Base-by-base conservation (phyloP, 2,113 vertebrate genomes). In the Chionodraco myersi region DNA sequence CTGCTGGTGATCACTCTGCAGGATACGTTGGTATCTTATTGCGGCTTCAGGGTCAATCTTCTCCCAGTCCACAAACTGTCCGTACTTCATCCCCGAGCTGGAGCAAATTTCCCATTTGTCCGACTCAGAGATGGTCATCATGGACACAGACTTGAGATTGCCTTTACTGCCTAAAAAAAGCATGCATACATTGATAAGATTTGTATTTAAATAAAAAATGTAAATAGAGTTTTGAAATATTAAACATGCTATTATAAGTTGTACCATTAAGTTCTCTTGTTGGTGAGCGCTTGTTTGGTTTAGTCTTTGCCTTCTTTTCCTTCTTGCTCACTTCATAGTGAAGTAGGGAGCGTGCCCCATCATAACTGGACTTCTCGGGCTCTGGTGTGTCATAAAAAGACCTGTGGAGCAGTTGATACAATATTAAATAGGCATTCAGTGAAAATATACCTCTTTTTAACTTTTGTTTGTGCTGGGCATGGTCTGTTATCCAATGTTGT, bases 51-150 rank as follows among this genome's bases (percentile, higher is more conserved):
- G 92, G 62, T 92, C 93, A n/a, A 96, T 95, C 79, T 92, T 96
- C 85, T 95, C 95, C 95, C 96, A 96, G 51, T 97, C 96, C 84
- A 96, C 96, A 53, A 96, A 97, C 79, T 94, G 94, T 3, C 95
- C 95, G 0, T 93, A 92, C 84, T 95, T 95, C 91, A 87, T 90
- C 5, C 93, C 91, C 0, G 95, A 86, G 23, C 82, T 88, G 4
- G 92, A 84, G 4, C 90, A 86, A 0, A 94, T 95, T 73, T 96
- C 92, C 96, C 95, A 95, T 14, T 88, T 92, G 77, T 96, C 95
- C 0, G 84, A 89, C 76, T 96, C 95, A 0, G 94, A 87, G 0
- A 95, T 95, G 79, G 96, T 95, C 69, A 96, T 89, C 72, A 97
- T 87, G 0, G 92, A 90, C 45, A 94, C 83, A 1, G 91, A 68